Percentiles rank a stretch among this genome's conserved stretches.
Evolutionary conservation across 2,888 invertebrate species (phyloP).

Genomic region (Drosophila prolongata): DNA sequence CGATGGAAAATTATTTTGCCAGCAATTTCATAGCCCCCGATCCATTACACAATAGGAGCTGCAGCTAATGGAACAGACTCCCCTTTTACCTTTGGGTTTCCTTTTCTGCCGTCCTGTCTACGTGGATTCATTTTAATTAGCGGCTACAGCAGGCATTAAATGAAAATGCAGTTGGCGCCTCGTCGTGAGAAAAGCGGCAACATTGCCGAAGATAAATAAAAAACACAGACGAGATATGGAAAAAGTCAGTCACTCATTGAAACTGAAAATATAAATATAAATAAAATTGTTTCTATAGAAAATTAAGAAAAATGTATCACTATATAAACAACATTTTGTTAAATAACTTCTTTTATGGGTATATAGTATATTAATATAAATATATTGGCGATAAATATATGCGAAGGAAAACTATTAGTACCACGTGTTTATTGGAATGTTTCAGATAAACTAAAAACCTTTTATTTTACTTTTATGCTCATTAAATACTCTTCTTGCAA

Average conservation of each 20-base stretch:
- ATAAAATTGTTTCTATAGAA: too few species aligned
- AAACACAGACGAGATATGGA: neutral
- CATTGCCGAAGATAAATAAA: constrained; percentile 34
- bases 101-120: constrained; percentile 18
- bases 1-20: constrained; percentile 31
- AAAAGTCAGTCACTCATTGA: neutral
- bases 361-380: too few species aligned
- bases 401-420: too few species aligned
- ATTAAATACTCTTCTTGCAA: too few species aligned
- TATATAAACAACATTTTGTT: too few species aligned
- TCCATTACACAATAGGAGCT: constrained; percentile 34
- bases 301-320: too few species aligned
- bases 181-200: constrained; percentile 52
- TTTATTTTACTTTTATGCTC: too few species aligned
- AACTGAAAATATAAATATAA: too few species aligned
- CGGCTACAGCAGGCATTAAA: constrained; percentile 41
- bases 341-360: too few species aligned
- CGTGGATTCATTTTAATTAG: constrained; percentile 72
- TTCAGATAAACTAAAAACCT: too few species aligned
- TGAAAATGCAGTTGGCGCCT: constrained; percentile 58
- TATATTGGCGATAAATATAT: too few species aligned
- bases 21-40: constrained; percentile 10
- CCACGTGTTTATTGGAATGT: too few species aligned
- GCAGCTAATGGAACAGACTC: constrained; percentile 27
- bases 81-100: constrained; percentile 11